Base-by-base conservation (phyloP, 2,888 invertebrate genomes). In the Drosophila crucigera region DNA sequence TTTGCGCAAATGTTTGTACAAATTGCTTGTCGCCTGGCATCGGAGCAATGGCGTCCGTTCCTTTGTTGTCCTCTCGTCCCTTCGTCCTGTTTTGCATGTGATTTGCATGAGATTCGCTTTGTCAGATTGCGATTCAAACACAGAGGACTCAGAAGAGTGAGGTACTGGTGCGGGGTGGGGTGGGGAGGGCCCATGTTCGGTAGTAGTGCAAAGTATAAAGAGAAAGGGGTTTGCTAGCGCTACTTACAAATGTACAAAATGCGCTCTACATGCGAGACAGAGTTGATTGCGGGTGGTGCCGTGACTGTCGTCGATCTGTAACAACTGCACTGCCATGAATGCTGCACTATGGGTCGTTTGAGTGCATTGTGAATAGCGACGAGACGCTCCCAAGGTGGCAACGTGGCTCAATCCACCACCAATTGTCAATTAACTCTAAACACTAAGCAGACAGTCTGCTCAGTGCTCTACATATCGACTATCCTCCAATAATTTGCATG, bases 1-100 rank as follows among this genome's bases (percentile, higher is more conserved):
- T 87, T 79, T 79, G 67, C 70, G 62, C 81, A 83, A 84, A 83
- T 86, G 91, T 78, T 89, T 78, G 65, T 74, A 86, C 85, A 86
- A 86, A 86, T 88, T 83, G 88, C 80, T 86, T 87, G 82, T 73
- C 91, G 90, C 87, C 75, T 69, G 73, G 58, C 68, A 68, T 56
- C 39, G 39, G 28, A 64, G 66, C 63, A 62, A 54, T 59, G 65
- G 25, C 56, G 63, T 56, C 58, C 41, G 49, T 28, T 53, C 47
- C 25, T 39, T 41, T 33, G 31, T 22, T 30, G 41, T 37, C 22
- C 67, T 11, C n/a, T 28, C 58, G 37, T 37, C 37, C 37, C 33
- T 30, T 39, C 37, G 53, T 68, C 43, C 76, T 78, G 52, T 41
- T 79, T 81, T 73, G 77, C 77, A 76, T 81, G 67, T 77, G 81